A percentile compares a stretch with the other conserved stretches of the same genome.
These are phyloP conservation scores for Oegoconia quadripuncta DNA, from an alignment of 2,888 invertebrate species.

Conservation along the genomic window DNA sequence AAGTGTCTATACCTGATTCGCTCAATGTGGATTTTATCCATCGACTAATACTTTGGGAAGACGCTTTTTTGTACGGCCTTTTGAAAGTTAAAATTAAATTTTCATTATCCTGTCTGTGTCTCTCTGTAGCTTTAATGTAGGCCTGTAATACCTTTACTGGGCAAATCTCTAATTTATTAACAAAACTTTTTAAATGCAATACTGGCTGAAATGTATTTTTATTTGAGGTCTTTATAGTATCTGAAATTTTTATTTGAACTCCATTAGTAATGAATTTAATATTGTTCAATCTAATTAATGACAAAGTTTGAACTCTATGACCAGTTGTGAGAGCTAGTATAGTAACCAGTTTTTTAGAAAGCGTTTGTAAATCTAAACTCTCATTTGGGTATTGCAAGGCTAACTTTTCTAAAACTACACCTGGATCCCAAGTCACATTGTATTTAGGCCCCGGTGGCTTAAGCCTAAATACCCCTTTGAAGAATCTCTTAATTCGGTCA, in stretches of 20 bases:
- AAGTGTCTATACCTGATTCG: slow-evolving; percentile 4
- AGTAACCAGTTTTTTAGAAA: slow-evolving; percentile 8
- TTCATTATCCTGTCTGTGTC: not conserved
- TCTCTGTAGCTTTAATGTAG: not conserved
- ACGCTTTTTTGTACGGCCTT: not conserved
- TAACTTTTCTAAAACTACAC: slow-evolving; percentile 6
- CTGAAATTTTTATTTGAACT: slow-evolving; percentile 8
- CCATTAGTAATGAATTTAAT: not conserved
- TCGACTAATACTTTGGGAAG: slow-evolving; percentile 1
- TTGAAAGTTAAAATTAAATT: not conserved
- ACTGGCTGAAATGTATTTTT: slow-evolving; percentile 1
- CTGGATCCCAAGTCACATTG: slow-evolving; percentile 9
- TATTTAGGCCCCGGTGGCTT: slow-evolving; percentile 9
- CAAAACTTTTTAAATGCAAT: not conserved
- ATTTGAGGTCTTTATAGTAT: slow-evolving; percentile 9
- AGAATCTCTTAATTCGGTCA: slow-evolving; percentile 7
- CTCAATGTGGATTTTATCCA: slow-evolving; percentile 4
- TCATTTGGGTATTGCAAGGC: slow-evolving; percentile 5
- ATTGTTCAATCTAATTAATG: slow-evolving; percentile 7
- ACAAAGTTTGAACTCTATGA: slow-evolving; percentile 10
- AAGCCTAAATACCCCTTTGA: slow-evolving; percentile 10
- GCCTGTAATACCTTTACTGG: not conserved
- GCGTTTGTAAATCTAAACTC: not conserved
- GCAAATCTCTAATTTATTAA: slow-evolving; percentile 3
- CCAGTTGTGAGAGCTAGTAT: slow-evolving; percentile 10